Percentiles rank a stretch among this genome's conserved stretches.
Conservation (phyloP, 1,140 invertebrate species). For the Helicorthomorpha holstii region DNA sequence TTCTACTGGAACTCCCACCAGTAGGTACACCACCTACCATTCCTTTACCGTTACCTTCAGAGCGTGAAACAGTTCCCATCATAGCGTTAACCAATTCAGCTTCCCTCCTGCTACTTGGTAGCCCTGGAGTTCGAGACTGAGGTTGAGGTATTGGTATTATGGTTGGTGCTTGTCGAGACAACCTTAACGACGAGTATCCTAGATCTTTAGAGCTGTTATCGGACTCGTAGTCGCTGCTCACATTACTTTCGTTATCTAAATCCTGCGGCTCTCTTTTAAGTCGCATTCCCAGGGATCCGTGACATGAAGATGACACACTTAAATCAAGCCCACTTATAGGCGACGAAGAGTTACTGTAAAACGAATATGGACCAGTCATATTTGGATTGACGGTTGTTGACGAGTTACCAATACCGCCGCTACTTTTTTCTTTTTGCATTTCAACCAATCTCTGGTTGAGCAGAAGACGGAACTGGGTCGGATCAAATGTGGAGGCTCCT, state of each 20-base stretch:
- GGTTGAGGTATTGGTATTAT: no score
- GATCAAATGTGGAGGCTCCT: conserved; percentile 45
- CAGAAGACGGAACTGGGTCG: conserved; percentile 70
- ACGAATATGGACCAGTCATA: conserved; percentile 8
- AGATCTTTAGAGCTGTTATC: conserved; percentile 5
- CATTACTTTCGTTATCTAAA: conserved; percentile 52
- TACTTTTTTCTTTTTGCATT: conserved; percentile 52
- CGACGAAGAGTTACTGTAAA: conserved; percentile 15
- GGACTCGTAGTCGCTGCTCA: conserved; percentile 16
- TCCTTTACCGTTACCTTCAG: conserved; percentile 13
- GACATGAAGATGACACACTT: conserved; percentile 16
- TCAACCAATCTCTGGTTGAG: conserved; percentile 72
- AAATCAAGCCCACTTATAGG: conserved; percentile 26
- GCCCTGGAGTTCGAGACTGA: no score
- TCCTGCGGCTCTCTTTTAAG: conserved; percentile 37
- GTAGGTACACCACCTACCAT: conserved; percentile 6
- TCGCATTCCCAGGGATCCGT: background rate
- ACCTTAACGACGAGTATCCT: background rate
- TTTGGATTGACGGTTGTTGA: conserved; percentile 4
- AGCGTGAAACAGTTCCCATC: conserved; percentile 27
- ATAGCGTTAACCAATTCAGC: conserved; percentile 25
- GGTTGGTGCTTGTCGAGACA: background rate
- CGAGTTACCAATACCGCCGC: background rate
- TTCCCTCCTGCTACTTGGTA: conserved; percentile 5
- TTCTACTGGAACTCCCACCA: conserved; percentile 31